These are phyloP conservation scores for Lypha dubia DNA, from an alignment of 2,888 invertebrate genomes.

Conservation along the genomic window DNA sequence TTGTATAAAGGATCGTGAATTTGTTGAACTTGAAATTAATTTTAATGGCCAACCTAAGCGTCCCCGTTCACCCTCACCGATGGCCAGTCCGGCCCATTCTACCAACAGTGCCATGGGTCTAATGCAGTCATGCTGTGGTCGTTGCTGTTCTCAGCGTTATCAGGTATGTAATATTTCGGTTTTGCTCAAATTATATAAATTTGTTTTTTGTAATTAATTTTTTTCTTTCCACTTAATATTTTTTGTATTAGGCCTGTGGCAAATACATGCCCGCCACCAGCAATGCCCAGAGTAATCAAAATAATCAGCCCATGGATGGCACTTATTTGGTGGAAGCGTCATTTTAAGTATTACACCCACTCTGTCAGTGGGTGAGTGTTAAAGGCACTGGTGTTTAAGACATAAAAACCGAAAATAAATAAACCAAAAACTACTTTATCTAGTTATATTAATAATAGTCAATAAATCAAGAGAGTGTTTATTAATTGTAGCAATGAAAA, in stretches of 20 bases:
- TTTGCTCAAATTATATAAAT: no score
- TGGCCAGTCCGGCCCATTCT: slow-evolving; percentile 94
- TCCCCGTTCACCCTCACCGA: slow-evolving; percentile 93
- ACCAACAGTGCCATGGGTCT: slow-evolving; percentile 88
- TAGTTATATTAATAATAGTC: slow-evolving; percentile 66
- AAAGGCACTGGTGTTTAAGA: slow-evolving; percentile 60
- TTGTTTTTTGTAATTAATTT: neutral
- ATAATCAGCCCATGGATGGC: slow-evolving; percentile 92
- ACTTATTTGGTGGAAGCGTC: slow-evolving; percentile 94
- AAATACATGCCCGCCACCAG: slow-evolving; percentile 94
- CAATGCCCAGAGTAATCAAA: slow-evolving; percentile 91
- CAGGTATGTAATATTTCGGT: slow-evolving; percentile 86
- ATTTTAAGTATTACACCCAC: slow-evolving; percentile 85
- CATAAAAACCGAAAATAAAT: slow-evolving; percentile 25
- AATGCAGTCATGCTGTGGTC: slow-evolving; percentile 92
- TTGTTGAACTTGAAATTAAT: slow-evolving; percentile 97
- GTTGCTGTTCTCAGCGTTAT: slow-evolving; percentile 94
- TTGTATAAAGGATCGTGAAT: slow-evolving; percentile 92
- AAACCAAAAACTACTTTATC: slow-evolving; percentile 68
- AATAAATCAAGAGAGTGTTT: slow-evolving; percentile 1
- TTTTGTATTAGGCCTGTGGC: slow-evolving; percentile 88
- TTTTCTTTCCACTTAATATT: slow-evolving; percentile 75
- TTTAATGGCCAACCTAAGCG: slow-evolving; percentile 96
- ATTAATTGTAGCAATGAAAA: slow-evolving; percentile 3
- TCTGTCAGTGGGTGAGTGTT: neutral